phyloP scores from a whole-genome alignment of 2,888 invertebrate genomes.

The Stegophylla sp. region DNA sequence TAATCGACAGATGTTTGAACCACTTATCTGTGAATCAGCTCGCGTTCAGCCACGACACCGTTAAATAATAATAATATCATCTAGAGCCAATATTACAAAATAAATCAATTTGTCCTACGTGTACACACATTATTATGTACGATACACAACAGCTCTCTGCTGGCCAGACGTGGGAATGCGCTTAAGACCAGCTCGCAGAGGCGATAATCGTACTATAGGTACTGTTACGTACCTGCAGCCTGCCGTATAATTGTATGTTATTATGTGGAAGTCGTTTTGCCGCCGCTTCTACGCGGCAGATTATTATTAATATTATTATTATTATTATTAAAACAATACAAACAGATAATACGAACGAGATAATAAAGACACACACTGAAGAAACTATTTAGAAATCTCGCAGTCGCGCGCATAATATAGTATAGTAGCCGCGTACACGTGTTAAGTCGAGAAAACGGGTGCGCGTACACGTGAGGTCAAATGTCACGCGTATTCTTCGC shows the following conservation, averaged over 20 bases:
- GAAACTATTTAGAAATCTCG: conserved; percentile 37
- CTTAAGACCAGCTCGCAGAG: neutral
- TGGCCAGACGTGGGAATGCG: neutral
- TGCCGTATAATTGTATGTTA: no score
- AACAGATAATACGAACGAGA: conserved; percentile 22
- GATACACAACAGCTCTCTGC: no score
- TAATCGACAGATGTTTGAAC: no score
- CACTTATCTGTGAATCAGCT: no score
- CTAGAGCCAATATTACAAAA: no score
- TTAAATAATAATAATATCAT: no score
- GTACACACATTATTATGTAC: no score
- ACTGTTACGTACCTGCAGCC: no score
- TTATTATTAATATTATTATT: conserved; percentile 13
- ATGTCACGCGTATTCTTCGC: conserved; percentile 20
- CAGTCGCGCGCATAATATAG: neutral
- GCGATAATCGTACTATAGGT: neutral
- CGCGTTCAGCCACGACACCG: no score
- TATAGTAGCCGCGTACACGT: conserved; percentile 30
- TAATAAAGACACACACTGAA: conserved; percentile 11
- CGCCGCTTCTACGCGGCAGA: neutral
- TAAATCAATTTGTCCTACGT: no score
- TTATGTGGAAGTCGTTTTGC: neutral
- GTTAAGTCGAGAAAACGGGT: conserved; percentile 25
- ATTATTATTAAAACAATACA: conserved; percentile 34
- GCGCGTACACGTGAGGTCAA: conserved; percentile 11